Evolutionary conservation across 2,888 invertebrate species (phyloP), one percentile per base, ranked within the genome.

Genomic region (Matsumyia berberina): DNA sequence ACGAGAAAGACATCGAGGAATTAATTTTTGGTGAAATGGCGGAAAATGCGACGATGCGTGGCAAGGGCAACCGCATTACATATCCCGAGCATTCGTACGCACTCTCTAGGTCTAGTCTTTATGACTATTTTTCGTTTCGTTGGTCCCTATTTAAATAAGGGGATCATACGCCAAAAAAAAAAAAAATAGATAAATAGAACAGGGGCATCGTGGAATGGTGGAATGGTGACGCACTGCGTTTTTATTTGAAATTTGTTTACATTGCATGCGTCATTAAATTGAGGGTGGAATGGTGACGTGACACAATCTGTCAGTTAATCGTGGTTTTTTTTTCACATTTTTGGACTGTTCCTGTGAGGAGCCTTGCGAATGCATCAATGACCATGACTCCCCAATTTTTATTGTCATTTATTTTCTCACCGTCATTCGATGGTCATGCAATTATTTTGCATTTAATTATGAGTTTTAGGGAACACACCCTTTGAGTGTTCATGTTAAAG

Each of bases 1-100:
- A 24, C 24, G 24, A 24, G 24, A 57, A 29, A 67, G 79, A 86
- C 76, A 73, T 72, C 76, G 81, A 83, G 66, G 66, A 86, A 72
- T 80, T 76, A 73, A 66, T 83, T 86, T 82, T 87, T 78, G 44
- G 76, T 67, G 72, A 55, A n/a, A 86, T 82, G 86, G 78, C 85
- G 86, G 86, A 86, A 86, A 86, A 82, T 87, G 82, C 86, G 82
- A 58, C 82, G 87, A 86, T 87, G 87, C 87, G 86, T 87, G 67
- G 69, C 70, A 55, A 69, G 74, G 53, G 74, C 46, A 67, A 74
- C 58, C 37, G 72, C 70, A 42, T 58, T 12, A 24, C 19, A 35
- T 15, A 29, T 51, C 29, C 51, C 15, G 15, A 11, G 6, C 11
- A 62, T 19, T 39, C 37, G 29, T 46, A 46, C 12, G 64, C 66